Evolutionary conservation across 2,888 invertebrate genomes (phyloP).

Genomic region (Drosophila ezoana): DNA sequence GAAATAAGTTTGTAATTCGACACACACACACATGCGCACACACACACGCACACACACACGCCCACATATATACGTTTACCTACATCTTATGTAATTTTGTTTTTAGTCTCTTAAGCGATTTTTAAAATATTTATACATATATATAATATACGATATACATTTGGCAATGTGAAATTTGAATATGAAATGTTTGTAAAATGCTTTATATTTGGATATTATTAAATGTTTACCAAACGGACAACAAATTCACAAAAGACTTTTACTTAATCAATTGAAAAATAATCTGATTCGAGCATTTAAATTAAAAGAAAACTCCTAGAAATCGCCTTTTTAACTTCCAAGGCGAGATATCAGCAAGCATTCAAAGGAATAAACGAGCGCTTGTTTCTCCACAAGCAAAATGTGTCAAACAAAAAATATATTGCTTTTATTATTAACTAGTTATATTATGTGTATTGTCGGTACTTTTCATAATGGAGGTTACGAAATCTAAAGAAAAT

Average conservation of each 20-base stretch:
- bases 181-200: constrained; percentile 71
- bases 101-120: constrained; percentile 44
- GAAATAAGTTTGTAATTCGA: constrained; percentile 21
- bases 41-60: constrained; percentile 9
- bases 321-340: not conserved
- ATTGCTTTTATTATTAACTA: not conserved
- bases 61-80: constrained; percentile 9
- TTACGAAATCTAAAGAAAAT: not conserved
- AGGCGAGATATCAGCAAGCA: not conserved
- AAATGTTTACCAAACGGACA: constrained; percentile 69
- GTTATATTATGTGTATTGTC: not conserved
- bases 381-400: not conserved
- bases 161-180: constrained; percentile 65
- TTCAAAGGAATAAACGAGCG: not conserved
- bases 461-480: not conserved
- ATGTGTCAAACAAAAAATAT: not conserved
- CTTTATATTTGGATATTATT: constrained; percentile 76
- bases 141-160: constrained; percentile 52
- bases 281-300: not conserved
- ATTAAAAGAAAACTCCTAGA: too few relatives aligned
- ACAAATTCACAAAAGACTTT: constrained; percentile 5
- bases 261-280: not conserved
- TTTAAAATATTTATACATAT: constrained; percentile 52
- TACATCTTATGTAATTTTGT: constrained; percentile 32
- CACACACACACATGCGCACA: constrained; percentile 13